Percentiles rank a stretch among this genome's conserved stretches.
Conservation (phyloP, 2,113 vertebrate genomes). For the Lagopus leucura region DNA sequence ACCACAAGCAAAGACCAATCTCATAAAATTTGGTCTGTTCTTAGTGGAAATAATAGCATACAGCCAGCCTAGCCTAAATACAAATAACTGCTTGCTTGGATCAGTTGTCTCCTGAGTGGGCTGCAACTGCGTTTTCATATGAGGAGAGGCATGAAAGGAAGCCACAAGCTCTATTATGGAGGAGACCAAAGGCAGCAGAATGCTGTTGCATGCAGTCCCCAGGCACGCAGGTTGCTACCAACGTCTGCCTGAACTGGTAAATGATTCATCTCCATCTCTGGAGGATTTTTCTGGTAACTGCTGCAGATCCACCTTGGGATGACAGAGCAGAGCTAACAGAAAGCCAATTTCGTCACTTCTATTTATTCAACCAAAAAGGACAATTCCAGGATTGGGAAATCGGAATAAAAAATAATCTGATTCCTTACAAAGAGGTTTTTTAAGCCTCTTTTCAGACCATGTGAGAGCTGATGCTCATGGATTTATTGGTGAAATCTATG, state of each 20-base stretch:
- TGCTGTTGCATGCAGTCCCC: not conserved
- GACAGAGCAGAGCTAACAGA: slow-evolving; percentile 53
- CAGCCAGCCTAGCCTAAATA: not conserved
- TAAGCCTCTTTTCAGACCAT: not conserved
- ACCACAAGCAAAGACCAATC: not conserved
- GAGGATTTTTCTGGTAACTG: slow-evolving; percentile 48
- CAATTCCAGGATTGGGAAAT: not conserved
- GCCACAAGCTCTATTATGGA: not conserved
- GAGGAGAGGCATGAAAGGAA: not conserved
- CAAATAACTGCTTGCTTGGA: not conserved
- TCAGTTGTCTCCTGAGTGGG: not conserved
- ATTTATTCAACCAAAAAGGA: not conserved
- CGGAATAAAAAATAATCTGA: not conserved
- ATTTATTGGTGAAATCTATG: slow-evolving; percentile 30
- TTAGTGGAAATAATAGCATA: rapidly evolving
- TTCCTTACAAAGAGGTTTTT: not conserved
- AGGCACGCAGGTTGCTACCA: not conserved
- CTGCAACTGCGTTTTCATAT: not conserved
- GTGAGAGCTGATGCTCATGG: not conserved
- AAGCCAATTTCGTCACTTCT: not conserved
- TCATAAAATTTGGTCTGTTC: not conserved
- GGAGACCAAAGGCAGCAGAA: not conserved
- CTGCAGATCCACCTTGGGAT: slow-evolving; percentile 51
- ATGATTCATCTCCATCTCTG: slow-evolving; percentile 38
- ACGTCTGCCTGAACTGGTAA: not conserved